phyloP scores from a whole-genome alignment of 2,888 invertebrate species.

The Lasioglossum villosulum region DNA sequence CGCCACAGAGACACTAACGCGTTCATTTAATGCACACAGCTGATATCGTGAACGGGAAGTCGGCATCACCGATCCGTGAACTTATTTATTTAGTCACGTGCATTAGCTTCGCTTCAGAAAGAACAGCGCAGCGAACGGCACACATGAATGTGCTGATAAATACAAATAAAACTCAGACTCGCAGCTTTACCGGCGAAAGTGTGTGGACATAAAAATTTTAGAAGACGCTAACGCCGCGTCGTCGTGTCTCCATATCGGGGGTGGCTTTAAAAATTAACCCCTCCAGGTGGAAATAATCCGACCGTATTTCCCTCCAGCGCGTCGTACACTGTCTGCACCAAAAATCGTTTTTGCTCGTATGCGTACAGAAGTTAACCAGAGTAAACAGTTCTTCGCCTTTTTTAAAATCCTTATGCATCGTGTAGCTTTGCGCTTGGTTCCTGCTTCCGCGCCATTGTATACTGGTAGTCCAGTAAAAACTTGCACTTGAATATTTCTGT shows the following conservation, averaged over 20 bases:
- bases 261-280: slow-evolving; percentile 43
- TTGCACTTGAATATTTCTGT: no score
- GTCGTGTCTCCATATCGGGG: slow-evolving; percentile 9
- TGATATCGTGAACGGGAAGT: not conserved
- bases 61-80: not conserved
- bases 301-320: slow-evolving; percentile 7
- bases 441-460: slow-evolving; percentile 18
- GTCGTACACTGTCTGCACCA: slow-evolving; percentile 21
- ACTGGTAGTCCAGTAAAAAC: no score
- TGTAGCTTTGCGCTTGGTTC: not conserved
- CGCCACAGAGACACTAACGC: not conserved
- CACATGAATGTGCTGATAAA: not conserved
- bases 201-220: slow-evolving; percentile 11
- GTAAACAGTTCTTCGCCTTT: slow-evolving; percentile 43
- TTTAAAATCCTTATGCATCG: slow-evolving; percentile 31
- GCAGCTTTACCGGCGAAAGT: not conserved
- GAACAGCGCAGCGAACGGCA: not conserved
- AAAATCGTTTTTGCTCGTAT: slow-evolving; percentile 27
- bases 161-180: not conserved
- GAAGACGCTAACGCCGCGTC: not conserved
- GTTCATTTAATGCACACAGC: not conserved
- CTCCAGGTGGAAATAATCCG: slow-evolving; percentile 36
- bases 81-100: not conserved
- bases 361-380: slow-evolving; percentile 27
- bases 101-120: not conserved